phyloP scores from a whole-genome alignment of 2,113 vertebrate genomes.

The Anhinga anhinga region DNA sequence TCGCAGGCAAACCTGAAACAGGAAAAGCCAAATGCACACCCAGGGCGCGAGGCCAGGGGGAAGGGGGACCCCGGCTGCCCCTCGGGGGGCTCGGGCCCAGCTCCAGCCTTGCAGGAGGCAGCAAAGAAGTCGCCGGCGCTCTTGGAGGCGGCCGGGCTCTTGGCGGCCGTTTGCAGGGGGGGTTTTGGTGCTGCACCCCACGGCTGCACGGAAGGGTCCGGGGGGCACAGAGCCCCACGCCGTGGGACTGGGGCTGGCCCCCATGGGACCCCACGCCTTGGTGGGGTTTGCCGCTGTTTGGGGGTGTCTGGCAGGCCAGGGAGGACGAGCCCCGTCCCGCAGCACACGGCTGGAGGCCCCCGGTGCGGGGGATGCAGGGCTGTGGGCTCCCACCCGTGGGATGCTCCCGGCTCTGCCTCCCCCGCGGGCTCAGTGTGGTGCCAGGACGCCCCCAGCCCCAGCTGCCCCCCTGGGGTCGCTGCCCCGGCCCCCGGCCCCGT shows the following conservation, averaged over 20 bases:
- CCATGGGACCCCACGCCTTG: fast-evolving
- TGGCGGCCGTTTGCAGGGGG: fast-evolving
- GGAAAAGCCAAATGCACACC: constrained; percentile 25
- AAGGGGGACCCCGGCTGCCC: background rate
- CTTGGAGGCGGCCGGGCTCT: background rate
- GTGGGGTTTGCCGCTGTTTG: background rate
- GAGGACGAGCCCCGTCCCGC: background rate
- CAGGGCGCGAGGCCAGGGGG: background rate
- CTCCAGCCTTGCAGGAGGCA: too few species aligned
- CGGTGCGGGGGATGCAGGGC: background rate
- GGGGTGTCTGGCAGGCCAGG: background rate
- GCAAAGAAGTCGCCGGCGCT: fast-evolving
- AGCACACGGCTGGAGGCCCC: fast-evolving
- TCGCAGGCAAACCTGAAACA: constrained; percentile 21
- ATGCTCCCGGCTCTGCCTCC: background rate
- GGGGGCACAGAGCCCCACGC: background rate
- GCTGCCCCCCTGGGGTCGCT: background rate
- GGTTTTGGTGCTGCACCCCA: background rate
- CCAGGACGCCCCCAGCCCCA: background rate
- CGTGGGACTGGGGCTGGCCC: fast-evolving
- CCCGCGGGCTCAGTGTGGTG: fast-evolving
- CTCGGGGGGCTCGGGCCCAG: fast-evolving
- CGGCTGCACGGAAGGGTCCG: fast-evolving
- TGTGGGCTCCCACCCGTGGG: background rate
- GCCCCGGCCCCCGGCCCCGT: background rate